Evolutionary conservation across 2,797 vertebrate genomes (phyloP), one percentile per base, ranked within the genome.

Genomic region (Brachyrhaphis roseni): DNA sequence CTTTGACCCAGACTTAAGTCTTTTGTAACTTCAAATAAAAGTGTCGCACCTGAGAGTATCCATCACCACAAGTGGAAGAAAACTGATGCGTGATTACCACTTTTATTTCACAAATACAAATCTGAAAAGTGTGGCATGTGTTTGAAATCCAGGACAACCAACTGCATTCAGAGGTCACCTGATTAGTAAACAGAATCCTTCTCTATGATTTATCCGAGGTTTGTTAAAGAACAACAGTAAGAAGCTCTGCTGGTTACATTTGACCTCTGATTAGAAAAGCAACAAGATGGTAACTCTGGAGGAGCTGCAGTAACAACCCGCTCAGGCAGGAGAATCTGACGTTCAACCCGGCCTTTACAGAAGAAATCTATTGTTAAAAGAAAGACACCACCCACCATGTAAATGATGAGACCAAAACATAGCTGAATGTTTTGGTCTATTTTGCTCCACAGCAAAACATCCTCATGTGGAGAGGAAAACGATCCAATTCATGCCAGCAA

Each of bases 1-100:
- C 59, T 64, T 64, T 36, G 34, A 20, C 15, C 31, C 15, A 34
- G 59, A 36, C 13, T 64, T 16, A 34, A 36, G 59, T 41, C 20
- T 41, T 41, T 68, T 68, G 64, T 34, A 68, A 41, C 36, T 36
- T 68, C 36, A 41, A 68, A 41, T 68, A 68, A 68, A 68, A 39
- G 62, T 66, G 34, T 23, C 15, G 1, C 20, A 68, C 64, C 18
- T 68, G 20, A 20, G 23, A 41, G 1, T 26, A 41, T 41, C 36
- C 8, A 68, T 26, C 34, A 10, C 0, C 62, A 68, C 34, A 41
- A 23, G 18, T 68, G 23, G 20, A 68, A 68, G 18, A 41, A 41
- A 68, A 68, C 4, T 41, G 34, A 39, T 39, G n/a, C 18, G 26
- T 23, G 36, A 34, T 36, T 64, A 18, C 2, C 31, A 20, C 8